These are phyloP conservation scores for Tipula helvola DNA, from an alignment of 2,888 invertebrate species.

Conservation along the genomic window DNA sequence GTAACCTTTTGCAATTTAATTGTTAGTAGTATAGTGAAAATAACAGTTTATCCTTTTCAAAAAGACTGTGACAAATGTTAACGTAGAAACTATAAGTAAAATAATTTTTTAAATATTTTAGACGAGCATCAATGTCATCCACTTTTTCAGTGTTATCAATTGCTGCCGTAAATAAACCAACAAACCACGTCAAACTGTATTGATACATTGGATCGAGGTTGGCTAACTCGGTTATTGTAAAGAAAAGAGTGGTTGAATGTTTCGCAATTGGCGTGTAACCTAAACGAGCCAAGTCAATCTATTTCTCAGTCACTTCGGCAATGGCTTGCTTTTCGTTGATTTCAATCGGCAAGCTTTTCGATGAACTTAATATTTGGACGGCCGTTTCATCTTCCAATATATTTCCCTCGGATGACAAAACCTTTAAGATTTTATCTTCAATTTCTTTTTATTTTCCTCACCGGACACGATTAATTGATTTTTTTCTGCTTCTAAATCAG, in stretches of 20 bases:
- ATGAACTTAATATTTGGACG: slow-evolving; percentile 75
- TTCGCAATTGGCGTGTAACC: slow-evolving; percentile 84
- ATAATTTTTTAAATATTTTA: slow-evolving; percentile 59
- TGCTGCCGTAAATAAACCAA: slow-evolving; percentile 70
- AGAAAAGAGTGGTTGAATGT: slow-evolving; percentile 83
- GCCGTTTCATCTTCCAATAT: slow-evolving; percentile 88
- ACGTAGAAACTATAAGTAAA: slow-evolving; percentile 83
- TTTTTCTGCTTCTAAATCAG: slow-evolving; percentile 84
- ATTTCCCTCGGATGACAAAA: slow-evolving; percentile 59
- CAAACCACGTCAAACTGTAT: slow-evolving; percentile 89
- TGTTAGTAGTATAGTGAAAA: slow-evolving; percentile 67
- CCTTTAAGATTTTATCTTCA: slow-evolving; percentile 79
- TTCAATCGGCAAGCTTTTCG: slow-evolving; percentile 80
- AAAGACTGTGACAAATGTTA: slow-evolving; percentile 86
- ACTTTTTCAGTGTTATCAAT: slow-evolving; percentile 78
- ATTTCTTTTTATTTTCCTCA: slow-evolving; percentile 75
- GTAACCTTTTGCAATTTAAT: slow-evolving; percentile 57
- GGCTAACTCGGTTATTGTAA: slow-evolving; percentile 79
- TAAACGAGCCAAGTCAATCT: slow-evolving; percentile 72
- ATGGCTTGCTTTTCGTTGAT: slow-evolving; percentile 82
- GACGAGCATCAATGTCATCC: slow-evolving; percentile 64
- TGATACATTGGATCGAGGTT: slow-evolving; percentile 97
- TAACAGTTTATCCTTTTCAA: slow-evolving; percentile 87
- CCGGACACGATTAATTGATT: slow-evolving; percentile 76
- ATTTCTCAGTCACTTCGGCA: slow-evolving; percentile 79